These are phyloP conservation scores for Myrmophylax atrothorax DNA, from an alignment of 2,113 vertebrate species.

Conservation along the genomic window DNA sequence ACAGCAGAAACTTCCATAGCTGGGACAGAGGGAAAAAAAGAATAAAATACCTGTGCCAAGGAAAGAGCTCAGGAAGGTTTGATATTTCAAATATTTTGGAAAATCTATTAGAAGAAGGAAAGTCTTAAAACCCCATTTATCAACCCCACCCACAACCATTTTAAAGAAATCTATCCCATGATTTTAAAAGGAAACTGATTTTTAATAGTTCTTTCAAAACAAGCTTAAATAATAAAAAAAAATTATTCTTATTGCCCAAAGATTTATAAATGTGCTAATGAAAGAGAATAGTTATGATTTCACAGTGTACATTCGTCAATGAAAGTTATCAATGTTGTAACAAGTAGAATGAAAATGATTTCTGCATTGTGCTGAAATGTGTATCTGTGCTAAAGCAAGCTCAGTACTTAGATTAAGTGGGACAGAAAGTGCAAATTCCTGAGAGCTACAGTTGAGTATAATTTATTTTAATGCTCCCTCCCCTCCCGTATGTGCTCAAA, in stretches of 20 bases:
- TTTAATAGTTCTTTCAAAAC: constrained; percentile 59
- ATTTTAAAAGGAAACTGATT: constrained; percentile 47
- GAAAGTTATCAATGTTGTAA: constrained; percentile 15
- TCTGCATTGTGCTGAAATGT: constrained; percentile 54
- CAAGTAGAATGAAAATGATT: constrained; percentile 34
- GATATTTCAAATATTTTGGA: not conserved
- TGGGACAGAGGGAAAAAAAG: not conserved
- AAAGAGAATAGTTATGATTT: constrained; percentile 42
- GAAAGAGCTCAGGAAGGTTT: not conserved
- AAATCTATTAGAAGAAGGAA: not conserved
- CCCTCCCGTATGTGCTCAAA: not conserved
- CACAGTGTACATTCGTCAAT: constrained; percentile 66
- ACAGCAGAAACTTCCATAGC: not conserved
- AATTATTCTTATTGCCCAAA: constrained; percentile 44
- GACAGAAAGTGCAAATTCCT: constrained; percentile 70
- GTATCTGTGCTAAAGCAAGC: constrained; percentile 35
- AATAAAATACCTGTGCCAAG: not conserved
- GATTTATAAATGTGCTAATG: constrained; percentile 51
- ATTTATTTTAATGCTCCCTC: constrained; percentile 23
- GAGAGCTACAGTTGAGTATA: constrained; percentile 36
- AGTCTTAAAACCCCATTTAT: not conserved
- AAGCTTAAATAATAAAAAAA: constrained; percentile 52
- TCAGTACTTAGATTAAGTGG: constrained; percentile 29
- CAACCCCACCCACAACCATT: not conserved
- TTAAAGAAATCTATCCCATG: constrained; percentile 28